phyloP scores from a whole-genome alignment of 2,797 vertebrate species.

The Erpetoichthys calabaricus region DNA sequence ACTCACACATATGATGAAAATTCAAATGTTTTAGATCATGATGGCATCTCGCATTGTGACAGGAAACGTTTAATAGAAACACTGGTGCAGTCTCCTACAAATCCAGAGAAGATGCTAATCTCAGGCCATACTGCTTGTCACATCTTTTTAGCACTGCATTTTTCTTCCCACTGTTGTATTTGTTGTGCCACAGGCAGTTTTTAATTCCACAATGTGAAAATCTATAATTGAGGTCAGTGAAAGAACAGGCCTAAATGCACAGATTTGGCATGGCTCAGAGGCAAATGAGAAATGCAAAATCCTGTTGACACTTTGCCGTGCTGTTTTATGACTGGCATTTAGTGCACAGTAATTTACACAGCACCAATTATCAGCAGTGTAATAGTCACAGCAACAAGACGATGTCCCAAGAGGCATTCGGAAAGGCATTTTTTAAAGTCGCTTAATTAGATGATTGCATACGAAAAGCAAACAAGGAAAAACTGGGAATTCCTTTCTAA shows the following conservation, averaged over 20 bases:
- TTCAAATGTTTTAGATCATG: too few relatives aligned
- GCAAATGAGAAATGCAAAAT: slow-evolving; percentile 22
- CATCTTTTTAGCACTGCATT: slow-evolving; percentile 35
- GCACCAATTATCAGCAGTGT: slow-evolving; percentile 5
- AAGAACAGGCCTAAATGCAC: slow-evolving; percentile 39
- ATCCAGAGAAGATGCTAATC: too few relatives aligned
- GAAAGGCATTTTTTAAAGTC: too few relatives aligned
- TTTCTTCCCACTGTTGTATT: slow-evolving; percentile 33
- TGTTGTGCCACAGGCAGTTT: slow-evolving; percentile 45
- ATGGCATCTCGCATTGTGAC: too few relatives aligned
- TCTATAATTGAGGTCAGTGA: slow-evolving; percentile 54
- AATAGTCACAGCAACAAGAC: neutral
- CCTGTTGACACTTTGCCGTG: slow-evolving; percentile 13
- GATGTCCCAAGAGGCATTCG: too few relatives aligned
- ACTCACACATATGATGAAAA: too few relatives aligned
- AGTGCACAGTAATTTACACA: neutral
- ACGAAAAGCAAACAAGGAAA: too few relatives aligned
- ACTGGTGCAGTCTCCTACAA: too few relatives aligned
- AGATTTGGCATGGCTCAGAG: slow-evolving; percentile 35
- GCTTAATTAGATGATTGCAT: too few relatives aligned
- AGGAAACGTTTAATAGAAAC: too few relatives aligned
- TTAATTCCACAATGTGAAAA: slow-evolving; percentile 46
- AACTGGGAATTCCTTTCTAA: too few relatives aligned
- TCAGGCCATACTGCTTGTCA: slow-evolving; percentile 20
- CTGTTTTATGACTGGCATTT: slow-evolving; percentile 5